Base-by-base conservation (phyloP, 2,113 vertebrate species). In the Sardina pilchardus region DNA sequence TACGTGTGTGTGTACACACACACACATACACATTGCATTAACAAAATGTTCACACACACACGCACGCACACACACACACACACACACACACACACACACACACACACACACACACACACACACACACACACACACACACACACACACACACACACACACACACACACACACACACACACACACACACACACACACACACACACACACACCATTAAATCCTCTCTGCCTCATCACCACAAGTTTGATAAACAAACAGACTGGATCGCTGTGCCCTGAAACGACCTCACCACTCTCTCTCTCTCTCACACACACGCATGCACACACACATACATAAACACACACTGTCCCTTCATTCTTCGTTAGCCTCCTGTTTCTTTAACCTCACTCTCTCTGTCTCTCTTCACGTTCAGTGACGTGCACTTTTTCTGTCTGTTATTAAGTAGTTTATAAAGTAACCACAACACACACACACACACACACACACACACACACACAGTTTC, bases 41-140 rank as follows among this genome's bases (percentile, higher is more conserved):
- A 42, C 39, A 42, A 42, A 42, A 42, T 42, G 39, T 42, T 42
- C 56, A 53, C 50, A 81, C 84, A 91, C 90, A 90, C 89, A 88
- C 2, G 0, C 53, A 6, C 53, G 5, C 53, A 0, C 21, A 59
- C 21, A 59, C 21, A 3, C 21, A n/a, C 19, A 59, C 4, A 30
- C 26, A 67, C 63, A 67, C 63, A 30, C 24, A 26, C 24, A 30
- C 24, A 30, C 63, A 30, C 53, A 45, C 16, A 53, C 50, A 19
- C 50, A 19, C 50, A 19, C 50, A 17, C 17, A 19, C 50, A 19
- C 16, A 17, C 48, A 17, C 24, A 34, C n/a, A 30, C 63, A 30
- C 63, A 71, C 63, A 71, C n/a, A 71, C 63, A 26, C 26, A 30
- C 63, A 71, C 63, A 71, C 63, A n/a, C n/a, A n/a, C n/a, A n/a